phyloP scores from a whole-genome alignment of 2,113 vertebrate species.

The Daphoenositta chrysoptera region DNA sequence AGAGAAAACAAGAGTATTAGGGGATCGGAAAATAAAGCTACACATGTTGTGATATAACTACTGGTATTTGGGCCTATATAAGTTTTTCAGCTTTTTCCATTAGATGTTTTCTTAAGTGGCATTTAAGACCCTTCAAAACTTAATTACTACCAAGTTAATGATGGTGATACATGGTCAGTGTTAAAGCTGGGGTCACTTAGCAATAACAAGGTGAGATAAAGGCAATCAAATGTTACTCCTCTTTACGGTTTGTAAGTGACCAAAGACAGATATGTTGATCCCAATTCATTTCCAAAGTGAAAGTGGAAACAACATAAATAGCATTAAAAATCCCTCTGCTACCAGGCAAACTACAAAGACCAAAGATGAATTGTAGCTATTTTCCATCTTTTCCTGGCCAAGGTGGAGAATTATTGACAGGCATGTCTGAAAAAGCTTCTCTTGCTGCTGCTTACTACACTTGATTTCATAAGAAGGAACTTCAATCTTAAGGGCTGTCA shows the following conservation, averaged over 20 bases:
- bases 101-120: neutral
- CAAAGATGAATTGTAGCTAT: neutral
- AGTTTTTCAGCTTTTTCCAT: neutral
- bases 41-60: neutral
- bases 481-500: slow-evolving; percentile 18
- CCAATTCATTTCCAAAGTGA: neutral
- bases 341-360: neutral
- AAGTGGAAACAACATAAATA: neutral
- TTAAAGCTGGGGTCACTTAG: neutral
- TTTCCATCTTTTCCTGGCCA: neutral
- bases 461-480: neutral
- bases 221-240: neutral
- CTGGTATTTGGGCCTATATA: neutral
- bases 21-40: neutral
- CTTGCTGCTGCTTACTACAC: neutral
- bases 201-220: neutral
- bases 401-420: neutral
- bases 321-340: neutral
- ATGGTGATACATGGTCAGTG: neutral
- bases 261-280: neutral
- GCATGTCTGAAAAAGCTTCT: neutral
- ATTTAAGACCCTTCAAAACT: neutral
- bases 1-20: neutral
- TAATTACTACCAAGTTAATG: neutral
- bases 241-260: neutral